phyloP scores from a whole-genome alignment of 2,113 vertebrate genomes.

The Indicator maculatus region DNA sequence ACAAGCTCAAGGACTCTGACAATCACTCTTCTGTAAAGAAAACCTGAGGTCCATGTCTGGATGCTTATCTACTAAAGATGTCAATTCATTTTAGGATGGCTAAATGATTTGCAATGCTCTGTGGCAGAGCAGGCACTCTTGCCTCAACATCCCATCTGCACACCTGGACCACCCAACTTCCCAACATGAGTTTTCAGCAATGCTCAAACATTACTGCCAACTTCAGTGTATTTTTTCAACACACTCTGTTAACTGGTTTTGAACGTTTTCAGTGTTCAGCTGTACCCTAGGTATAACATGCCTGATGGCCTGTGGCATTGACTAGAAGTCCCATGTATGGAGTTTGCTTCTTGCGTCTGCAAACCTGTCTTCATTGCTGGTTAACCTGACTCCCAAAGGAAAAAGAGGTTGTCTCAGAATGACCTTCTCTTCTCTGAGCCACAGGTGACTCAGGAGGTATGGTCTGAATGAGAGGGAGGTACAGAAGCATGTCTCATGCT shows the following conservation, averaged over 20 bases:
- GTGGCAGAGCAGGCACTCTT: neutral
- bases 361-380: neutral
- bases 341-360: neutral
- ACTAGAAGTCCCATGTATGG: neutral
- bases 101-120: neutral
- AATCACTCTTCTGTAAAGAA: neutral
- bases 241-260: neutral
- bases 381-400: neutral
- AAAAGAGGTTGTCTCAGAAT: neutral
- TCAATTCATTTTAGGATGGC: neutral
- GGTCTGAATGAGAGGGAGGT: neutral
- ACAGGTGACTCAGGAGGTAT: neutral
- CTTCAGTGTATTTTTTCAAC: neutral
- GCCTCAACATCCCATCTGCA: neutral
- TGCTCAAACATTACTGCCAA: neutral
- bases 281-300: neutral
- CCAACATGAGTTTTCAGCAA: neutral
- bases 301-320: neutral
- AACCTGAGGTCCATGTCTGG: neutral
- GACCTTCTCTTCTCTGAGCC: neutral
- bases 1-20: neutral
- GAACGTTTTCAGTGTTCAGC: neutral
- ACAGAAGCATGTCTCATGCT: constrained; percentile 25
- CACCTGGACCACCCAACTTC: neutral
- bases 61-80: neutral